Percentiles rank a stretch among this genome's conserved stretches.
Conservation (phyloP, 2,888 invertebrate species). For the Limenitis arthemis region DNA sequence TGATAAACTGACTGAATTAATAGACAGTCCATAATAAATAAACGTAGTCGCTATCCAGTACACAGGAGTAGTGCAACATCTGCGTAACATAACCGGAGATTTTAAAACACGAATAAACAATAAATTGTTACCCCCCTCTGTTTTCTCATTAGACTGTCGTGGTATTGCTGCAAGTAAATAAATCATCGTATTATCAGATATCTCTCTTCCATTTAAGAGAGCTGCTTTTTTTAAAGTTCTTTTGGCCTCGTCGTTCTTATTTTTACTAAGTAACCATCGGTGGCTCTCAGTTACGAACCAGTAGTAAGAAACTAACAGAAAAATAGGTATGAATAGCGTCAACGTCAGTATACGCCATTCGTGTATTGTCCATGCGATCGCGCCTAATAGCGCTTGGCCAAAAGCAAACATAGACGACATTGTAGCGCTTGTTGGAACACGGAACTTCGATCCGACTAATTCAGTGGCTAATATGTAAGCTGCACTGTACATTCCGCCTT, state of each 20-base stretch:
- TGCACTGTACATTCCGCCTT: constrained; percentile 57
- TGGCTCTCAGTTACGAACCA: constrained; percentile 81
- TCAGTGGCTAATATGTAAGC: constrained; percentile 77
- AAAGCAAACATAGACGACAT: constrained; percentile 80
- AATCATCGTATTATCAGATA: constrained; percentile 60
- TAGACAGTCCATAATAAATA: constrained; percentile 84
- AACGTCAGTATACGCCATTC: constrained; percentile 80
- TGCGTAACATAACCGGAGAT: constrained; percentile 68
- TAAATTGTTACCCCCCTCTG: constrained; percentile 28
- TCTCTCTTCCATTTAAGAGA: constrained; percentile 69
- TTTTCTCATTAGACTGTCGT: constrained; percentile 32
- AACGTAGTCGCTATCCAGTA: constrained; percentile 86
- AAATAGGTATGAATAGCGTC: constrained; percentile 77
- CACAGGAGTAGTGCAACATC: constrained; percentile 78
- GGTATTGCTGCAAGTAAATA: constrained; percentile 46
- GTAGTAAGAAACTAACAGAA: constrained; percentile 75
- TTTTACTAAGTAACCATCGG: constrained; percentile 82
- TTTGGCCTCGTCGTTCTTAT: constrained; percentile 74
- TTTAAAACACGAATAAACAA: constrained; percentile 58
- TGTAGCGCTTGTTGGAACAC: constrained; percentile 80
- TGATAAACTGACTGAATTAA: constrained; percentile 81
- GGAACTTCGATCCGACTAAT: constrained; percentile 79
- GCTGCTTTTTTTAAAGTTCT: constrained; percentile 73
- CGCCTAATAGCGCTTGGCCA: constrained; percentile 79
- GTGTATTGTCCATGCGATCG: constrained; percentile 76